These are phyloP conservation scores for Charina bottae DNA, from an alignment of 2,113 vertebrate species.

Conservation along the genomic window DNA sequence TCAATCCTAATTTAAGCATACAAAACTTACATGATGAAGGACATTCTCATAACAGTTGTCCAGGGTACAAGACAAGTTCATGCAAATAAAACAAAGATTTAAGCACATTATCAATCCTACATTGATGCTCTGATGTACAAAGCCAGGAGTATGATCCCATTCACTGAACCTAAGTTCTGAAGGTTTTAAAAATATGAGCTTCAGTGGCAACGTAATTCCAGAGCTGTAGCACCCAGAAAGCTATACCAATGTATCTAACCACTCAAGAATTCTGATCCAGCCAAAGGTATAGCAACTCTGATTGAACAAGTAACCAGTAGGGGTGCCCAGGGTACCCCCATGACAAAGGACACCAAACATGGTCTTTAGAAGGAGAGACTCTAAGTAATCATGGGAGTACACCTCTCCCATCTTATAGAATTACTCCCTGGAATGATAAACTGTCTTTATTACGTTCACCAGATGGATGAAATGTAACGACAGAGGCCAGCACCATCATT, in stretches of 20 bases:
- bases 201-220: too few species aligned
- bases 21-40: conserved; percentile 40
- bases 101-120: too few species aligned
- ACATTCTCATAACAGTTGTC: conserved; percentile 9
- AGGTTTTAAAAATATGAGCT: too few species aligned
- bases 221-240: too few species aligned
- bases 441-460: not conserved
- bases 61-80: not conserved
- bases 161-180: too few species aligned
- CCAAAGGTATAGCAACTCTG: not conserved
- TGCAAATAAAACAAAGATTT: not conserved
- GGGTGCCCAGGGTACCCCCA: not conserved
- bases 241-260: too few species aligned
- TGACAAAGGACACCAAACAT: not conserved
- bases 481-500: not conserved
- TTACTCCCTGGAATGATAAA: not conserved
- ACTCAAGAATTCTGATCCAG: too few species aligned
- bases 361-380: too few species aligned
- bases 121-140: not conserved
- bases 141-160: too few species aligned
- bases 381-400: not conserved
- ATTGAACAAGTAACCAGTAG: not conserved
- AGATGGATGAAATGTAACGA: not conserved
- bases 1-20: conserved; percentile 46
- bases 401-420: not conserved